These are phyloP conservation scores for Ceratothoa steindachneri DNA, from an alignment of 2,888 invertebrate species.

Conservation along the genomic window DNA sequence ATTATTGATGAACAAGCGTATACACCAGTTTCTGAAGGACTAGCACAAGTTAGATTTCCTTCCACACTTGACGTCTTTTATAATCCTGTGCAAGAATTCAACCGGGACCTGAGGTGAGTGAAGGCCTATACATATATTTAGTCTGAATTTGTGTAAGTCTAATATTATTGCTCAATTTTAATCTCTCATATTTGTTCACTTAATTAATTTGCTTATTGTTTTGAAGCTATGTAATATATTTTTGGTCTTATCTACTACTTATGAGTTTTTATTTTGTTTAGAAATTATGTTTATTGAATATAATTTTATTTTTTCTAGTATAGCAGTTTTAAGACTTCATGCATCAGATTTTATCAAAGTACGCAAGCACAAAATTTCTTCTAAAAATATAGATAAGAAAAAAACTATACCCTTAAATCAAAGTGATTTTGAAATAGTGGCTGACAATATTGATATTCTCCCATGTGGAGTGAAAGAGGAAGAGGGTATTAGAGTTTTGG, in stretches of 20 bases:
- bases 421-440: background rate
- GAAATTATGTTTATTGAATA: too few relatives aligned
- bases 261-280: too few relatives aligned
- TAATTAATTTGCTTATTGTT: too few relatives aligned
- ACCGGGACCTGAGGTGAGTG: slow-evolving; percentile 76
- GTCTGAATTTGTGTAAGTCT: too few relatives aligned
- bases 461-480: slow-evolving; percentile 19
- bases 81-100: slow-evolving; percentile 97
- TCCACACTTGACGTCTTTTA: slow-evolving; percentile 81
- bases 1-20: slow-evolving; percentile 47
- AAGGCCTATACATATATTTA: slow-evolving; percentile 7
- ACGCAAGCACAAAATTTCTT: background rate
- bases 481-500: slow-evolving; percentile 67
- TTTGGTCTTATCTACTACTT: too few relatives aligned
- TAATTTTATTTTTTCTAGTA: slow-evolving; percentile 10
- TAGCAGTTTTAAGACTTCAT: slow-evolving; percentile 7
- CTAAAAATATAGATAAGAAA: background rate
- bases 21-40: slow-evolving; percentile 64
- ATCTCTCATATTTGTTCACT: too few relatives aligned
- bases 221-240: too few relatives aligned
- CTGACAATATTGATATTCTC: background rate
- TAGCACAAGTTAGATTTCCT: slow-evolving; percentile 67
- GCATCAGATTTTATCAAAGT: background rate
- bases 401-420: background rate
- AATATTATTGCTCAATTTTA: too few relatives aligned